Conservation (phyloP, 2,113 vertebrate genomes). For the Vulpes vulpes region DNA sequence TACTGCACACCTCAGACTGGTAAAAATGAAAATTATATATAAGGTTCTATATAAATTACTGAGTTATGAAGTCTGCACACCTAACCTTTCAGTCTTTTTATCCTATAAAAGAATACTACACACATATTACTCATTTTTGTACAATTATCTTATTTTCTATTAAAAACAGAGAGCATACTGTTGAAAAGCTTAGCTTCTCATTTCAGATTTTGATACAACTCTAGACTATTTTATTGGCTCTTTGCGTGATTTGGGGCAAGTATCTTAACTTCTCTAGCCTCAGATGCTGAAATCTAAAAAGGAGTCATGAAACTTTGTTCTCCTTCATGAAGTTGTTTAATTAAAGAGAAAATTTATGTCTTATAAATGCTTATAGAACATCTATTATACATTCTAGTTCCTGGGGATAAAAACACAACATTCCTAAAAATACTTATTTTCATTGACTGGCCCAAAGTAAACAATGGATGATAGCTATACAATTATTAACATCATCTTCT, state of each 20-base stretch:
- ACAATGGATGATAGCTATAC: neutral
- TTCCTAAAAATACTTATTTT: neutral
- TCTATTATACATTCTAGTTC: neutral
- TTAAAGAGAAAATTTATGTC: neutral
- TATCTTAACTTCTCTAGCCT: neutral
- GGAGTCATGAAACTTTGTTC: neutral
- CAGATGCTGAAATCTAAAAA: neutral
- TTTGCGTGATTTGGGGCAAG: neutral
- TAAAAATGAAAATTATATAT: neutral
- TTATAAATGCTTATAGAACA: neutral
- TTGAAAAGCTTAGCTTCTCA: neutral
- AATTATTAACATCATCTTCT: neutral
- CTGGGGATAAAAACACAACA: neutral
- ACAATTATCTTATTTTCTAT: neutral
- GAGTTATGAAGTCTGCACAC: neutral
- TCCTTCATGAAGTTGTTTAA: neutral
- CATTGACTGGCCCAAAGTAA: neutral
- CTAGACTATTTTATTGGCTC: neutral
- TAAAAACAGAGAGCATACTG: neutral
- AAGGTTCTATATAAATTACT: neutral
- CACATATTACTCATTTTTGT: neutral
- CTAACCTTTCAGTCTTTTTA: neutral
- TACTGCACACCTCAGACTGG: neutral
- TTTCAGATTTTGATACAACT: neutral
- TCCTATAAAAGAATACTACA: neutral